Conservation (phyloP, 2,113 vertebrate genomes). For the Halichoerus grypus region DNA sequence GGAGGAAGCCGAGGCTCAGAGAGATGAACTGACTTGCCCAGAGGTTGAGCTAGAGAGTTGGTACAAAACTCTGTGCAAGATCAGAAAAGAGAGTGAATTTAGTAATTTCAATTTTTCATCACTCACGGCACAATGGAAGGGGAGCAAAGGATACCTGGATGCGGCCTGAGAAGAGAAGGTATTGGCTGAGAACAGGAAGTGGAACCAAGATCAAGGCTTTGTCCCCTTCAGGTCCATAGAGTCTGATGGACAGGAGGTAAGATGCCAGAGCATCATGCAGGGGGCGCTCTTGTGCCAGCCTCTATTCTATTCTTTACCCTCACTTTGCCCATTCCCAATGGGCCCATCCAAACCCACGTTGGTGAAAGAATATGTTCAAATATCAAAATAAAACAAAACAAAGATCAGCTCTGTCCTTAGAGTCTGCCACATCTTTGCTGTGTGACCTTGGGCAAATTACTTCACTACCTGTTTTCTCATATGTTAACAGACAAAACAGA, state of each 20-base stretch:
- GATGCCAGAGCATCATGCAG: neutral
- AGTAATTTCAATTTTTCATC: neutral
- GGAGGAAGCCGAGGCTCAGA: constrained; percentile 36
- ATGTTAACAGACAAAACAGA: neutral
- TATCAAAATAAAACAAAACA: neutral
- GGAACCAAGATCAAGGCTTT: neutral
- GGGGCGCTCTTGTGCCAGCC: too few relatives aligned
- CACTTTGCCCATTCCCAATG: neutral
- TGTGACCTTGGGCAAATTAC: neutral
- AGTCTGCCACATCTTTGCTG: neutral
- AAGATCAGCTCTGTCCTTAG: neutral
- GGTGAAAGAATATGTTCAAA: neutral
- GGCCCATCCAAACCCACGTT: neutral
- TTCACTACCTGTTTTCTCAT: neutral
- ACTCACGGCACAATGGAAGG: neutral
- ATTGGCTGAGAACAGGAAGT: neutral
- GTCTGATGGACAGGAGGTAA: neutral
- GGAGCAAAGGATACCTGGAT: neutral
- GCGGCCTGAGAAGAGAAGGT: neutral
- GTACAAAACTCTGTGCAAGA: neutral
- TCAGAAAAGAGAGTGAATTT: neutral
- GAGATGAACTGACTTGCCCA: neutral
- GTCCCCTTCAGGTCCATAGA: neutral
- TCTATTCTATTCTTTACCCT: neutral
- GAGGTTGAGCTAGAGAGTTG: neutral